These are phyloP conservation scores for Atractosteus spatula DNA, from an alignment of 2,113 vertebrate species.

Conservation along the genomic window DNA sequence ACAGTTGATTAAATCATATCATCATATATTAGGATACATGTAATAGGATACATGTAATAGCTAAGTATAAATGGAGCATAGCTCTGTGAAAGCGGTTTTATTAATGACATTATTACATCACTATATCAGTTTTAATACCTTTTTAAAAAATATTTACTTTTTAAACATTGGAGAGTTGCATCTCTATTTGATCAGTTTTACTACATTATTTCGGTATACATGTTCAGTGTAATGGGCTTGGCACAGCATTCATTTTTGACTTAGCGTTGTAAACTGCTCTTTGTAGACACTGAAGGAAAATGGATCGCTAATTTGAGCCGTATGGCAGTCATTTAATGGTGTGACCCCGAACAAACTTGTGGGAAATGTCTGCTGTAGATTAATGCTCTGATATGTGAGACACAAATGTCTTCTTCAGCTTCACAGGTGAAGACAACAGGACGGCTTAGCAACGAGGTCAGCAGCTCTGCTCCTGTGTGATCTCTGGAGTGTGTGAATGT, in stretches of 20 bases:
- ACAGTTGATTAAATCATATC: too few species aligned
- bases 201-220: too few species aligned
- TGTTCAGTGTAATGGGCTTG: too few species aligned
- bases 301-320: not conserved
- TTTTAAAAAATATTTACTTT: too few species aligned
- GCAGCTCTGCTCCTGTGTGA: not conserved
- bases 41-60: too few species aligned
- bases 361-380: constrained; percentile 6
- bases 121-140: too few species aligned
- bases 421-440: not conserved
- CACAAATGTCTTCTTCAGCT: constrained; percentile 9
- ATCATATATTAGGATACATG: too few species aligned
- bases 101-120: too few species aligned
- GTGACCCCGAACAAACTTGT: not conserved
- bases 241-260: not conserved
- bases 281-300: not conserved
- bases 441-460: not conserved
- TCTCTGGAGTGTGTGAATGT: not conserved
- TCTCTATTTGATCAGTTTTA: too few species aligned
- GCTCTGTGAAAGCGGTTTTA: too few species aligned
- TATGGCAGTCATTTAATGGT: not conserved
- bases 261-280: not conserved
- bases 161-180: too few species aligned
- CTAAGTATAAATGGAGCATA: too few species aligned
- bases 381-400: not conserved